Evolutionary conservation across 2,888 invertebrate species (phyloP), one percentile per base, ranked within the genome.

Genomic region (Dromius quadrimaculatus): DNA sequence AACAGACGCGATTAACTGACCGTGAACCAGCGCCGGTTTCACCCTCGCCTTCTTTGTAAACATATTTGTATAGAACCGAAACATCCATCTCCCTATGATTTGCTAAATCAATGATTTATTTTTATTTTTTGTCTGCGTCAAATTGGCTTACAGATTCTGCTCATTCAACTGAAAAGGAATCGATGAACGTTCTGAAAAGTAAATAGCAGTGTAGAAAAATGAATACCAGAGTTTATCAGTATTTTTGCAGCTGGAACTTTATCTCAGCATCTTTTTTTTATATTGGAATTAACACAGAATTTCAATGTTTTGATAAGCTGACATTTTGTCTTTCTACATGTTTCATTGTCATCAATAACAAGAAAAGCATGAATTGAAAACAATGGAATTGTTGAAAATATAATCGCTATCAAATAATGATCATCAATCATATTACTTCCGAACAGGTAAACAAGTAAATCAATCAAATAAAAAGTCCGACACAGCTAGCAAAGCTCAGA

Each of bases 1-100:
- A n/a, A n/a, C n/a, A n/a, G 45, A 17, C 6, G 54, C 22, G 57
- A 6, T 22, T 66, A 66, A 66, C 66, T 57, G 66, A 66, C 66
- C 66, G 54, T 66, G 66, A 66, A 54, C 41, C 15, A 38, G 28
- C 50, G 32, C 28, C 50, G 15, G 50, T 32, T 28, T 2, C 2
- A 41, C 28, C 6, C 15, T 9, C 28, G 47, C 19, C 47, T n/a
- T 47, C 47, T 47, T 34, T 11, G 47, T 64, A 45, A 64, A 64
- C 64, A 64, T 45, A 64, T 47, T 47, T 64, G 34, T 45, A 20
- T 23, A 59, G 36, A 34, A 19, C 19, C 2, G 38, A n/a, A n/a
- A n/a, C n/a, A n/a, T n/a, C n/a, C n/a, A n/a, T n/a, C 3, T 9
- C 34, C 34, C 6, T 22, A 47, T 22, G 47, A 47, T 47, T 20